phyloP scores from a whole-genome alignment of 2,888 invertebrate genomes.

The Eugnorisma glareosa region DNA sequence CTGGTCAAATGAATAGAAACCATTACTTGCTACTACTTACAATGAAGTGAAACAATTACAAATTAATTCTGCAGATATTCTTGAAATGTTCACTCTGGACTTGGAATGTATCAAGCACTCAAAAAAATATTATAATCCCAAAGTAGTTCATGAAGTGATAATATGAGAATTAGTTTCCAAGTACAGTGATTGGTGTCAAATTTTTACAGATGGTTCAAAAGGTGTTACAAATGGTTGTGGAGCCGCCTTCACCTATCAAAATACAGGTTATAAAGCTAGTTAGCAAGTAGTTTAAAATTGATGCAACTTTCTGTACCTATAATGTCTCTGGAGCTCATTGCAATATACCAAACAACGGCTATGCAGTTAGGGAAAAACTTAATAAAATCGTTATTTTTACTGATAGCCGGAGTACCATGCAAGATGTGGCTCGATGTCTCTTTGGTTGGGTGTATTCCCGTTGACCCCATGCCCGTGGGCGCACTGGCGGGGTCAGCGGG shows the following conservation, averaged over 20 bases:
- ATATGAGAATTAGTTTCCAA: conserved; percentile 7
- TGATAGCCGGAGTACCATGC: not conserved
- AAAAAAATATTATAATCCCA: conserved; percentile 3
- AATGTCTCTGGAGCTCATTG: not conserved
- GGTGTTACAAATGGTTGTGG: not conserved
- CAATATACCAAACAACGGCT: not conserved
- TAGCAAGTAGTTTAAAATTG: not conserved
- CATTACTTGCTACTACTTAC: not conserved
- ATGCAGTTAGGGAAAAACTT: not conserved
- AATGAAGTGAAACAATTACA: conserved; percentile 1
- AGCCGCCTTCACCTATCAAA: conserved; percentile 11
- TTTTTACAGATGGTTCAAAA: conserved; percentile 30
- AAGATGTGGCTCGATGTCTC: not conserved
- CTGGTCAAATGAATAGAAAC: not conserved
- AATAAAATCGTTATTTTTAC: not conserved
- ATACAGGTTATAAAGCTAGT: not conserved
- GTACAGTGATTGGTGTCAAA: conserved; percentile 20
- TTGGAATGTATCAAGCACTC: conserved; percentile 2
- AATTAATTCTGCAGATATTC: not conserved
- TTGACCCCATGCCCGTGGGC: too few species aligned
- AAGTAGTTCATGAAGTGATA: conserved; percentile 10
- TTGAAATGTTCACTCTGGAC: conserved; percentile 5
- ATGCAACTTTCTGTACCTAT: not conserved
- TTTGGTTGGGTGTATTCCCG: too few species aligned
- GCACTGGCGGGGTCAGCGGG: too few species aligned